Evolutionary conservation across 2,113 vertebrate genomes (phyloP), one percentile per base, ranked within the genome.

Genomic region (Mola mola): DNA sequence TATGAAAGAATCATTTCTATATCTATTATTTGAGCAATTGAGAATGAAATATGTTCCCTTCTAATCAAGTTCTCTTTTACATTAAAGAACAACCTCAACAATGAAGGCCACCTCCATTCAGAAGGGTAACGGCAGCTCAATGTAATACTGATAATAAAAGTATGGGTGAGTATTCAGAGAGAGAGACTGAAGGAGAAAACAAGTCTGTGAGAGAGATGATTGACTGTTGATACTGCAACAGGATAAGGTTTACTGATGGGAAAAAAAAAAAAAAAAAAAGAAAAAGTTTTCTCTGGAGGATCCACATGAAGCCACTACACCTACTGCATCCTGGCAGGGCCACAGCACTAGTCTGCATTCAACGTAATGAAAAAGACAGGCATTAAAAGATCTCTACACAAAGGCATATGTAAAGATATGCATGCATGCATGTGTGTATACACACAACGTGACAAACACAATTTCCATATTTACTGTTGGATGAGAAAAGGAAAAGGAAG

Each of bases 391-490:
- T 79, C 41, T 64, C 51, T 28, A 67, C 79, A 89, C 79, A 81
- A 80, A 87, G 55, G 60, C 55, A 42, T 48, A 69, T 59, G 57
- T 73, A 73, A 70, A 65, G 82, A 80, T 81, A 83, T 73, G 74
- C 64, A 73, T 60, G 58, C 62, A 43, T 69, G 40, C 31, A 15
- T 33, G 25, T 31, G 33, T 82, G 41, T 75, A 38, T 52, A 93
- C 85, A 93, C 84, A 93, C 87, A 94, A 88, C 94, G 91, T 91
- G 92, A 92, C 92, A 93, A 92, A 95, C 80, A 93, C 93, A 91
- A 97, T 96, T 96, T 97, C 93, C 94, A 96, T 96, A 95, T 93
- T 95, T 94, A 94, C 93, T 85, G 94, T 93, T 79, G 71, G 62
- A 71, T 89, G 78, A 81, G 82, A 88, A 89, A 87, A 87, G 77